Percentiles rank a stretch among this genome's conserved stretches.
Conservation (phyloP, 2,113 vertebrate genomes). For the Aptenodytes patagonicus region DNA sequence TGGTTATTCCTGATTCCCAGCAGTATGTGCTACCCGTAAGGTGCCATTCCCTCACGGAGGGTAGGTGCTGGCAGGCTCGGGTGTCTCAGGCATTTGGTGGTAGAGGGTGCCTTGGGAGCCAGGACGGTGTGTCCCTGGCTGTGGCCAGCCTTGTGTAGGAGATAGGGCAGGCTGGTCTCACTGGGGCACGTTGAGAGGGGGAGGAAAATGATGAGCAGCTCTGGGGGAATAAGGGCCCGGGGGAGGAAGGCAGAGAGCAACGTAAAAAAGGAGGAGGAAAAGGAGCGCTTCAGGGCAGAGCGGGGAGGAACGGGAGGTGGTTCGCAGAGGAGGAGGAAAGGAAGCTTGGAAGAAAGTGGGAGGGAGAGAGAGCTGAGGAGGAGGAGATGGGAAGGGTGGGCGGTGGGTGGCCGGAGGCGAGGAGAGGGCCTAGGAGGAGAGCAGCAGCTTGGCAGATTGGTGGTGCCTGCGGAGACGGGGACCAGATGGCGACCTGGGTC, state of each 20-base stretch:
- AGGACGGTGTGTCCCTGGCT: neutral
- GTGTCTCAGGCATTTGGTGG: neutral
- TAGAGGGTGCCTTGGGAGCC: neutral
- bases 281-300: neutral
- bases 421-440: neutral
- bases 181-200: neutral
- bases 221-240: neutral
- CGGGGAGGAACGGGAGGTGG: neutral
- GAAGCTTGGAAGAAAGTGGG: neutral
- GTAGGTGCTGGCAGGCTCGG: neutral
- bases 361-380: neutral
- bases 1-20: neutral
- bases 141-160: neutral
- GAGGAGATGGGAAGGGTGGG: neutral
- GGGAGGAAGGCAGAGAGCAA: neutral
- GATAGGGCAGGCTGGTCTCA: neutral
- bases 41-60: neutral
- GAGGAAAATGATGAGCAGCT: neutral
- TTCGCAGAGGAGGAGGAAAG: neutral
- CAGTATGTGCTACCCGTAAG: accelerated
- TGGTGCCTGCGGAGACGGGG: neutral
- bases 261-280: neutral
- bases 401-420: neutral
- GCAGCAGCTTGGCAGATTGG: neutral
- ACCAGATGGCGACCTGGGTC: neutral